Base-by-base conservation (phyloP, 2,797 vertebrate genomes). In the Platyrinchus mystaceus region DNA sequence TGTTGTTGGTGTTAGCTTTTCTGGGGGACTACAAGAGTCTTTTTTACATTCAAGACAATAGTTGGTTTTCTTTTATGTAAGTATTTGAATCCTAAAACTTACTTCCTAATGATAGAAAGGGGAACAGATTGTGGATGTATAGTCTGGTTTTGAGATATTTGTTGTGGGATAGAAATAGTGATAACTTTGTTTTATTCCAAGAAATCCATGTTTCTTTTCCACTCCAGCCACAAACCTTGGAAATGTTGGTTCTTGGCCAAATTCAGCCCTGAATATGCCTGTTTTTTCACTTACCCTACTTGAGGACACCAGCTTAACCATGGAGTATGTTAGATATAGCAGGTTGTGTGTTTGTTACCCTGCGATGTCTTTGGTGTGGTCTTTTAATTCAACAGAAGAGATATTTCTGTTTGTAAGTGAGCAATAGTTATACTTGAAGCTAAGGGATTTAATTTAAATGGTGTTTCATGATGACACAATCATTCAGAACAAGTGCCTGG, bases 1-100 rank as follows among this genome's bases (percentile, higher is more conserved):
- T 67, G 53, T 7, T 68, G 21, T 6, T 71, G 58, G 5, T 62
- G 7, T 32, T 28, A 52, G 14, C 27, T 52, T 56, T 80, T 30
- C 41, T 0, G 0, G 36, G 24, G 49, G 17, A 12, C 37, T 46
- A 6, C 20, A 19, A 14, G 3, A 18, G 9, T 34, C 26, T 8
- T 52, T 70, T 69, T 43, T 37, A 43, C 47, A 1, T 70, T 89
- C 28, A 21, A 68, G 21, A 39, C 11, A 68, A 13, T 37, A 18
- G 19, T 37, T 16, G 56, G 8, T 28, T 55, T 78, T 75, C 37
- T 76, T 74, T 78, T 28, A 36, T 79, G 19, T n/a, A 70, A 44
- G 15, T 64, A 56, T 47, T 77, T 77, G 28, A 14, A 70, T 89
- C 27, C 36, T 81, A 14, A 71, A 87, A 27, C 13, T 81, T 10